phyloP scores from a whole-genome alignment of 2,888 invertebrate species.

The Phragmatobia fuliginosa region DNA sequence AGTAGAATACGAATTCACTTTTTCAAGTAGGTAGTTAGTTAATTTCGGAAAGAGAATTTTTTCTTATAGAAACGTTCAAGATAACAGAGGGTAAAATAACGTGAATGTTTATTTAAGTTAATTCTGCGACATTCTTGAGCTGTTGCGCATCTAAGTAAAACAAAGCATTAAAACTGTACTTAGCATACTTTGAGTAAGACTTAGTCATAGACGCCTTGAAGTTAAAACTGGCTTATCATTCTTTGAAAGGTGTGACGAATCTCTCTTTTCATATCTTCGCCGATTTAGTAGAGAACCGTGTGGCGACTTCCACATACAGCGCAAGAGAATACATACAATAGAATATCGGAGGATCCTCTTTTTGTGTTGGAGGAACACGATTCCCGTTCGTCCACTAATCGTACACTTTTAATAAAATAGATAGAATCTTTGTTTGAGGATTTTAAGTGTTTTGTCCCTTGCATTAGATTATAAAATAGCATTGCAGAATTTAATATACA shows the following conservation, averaged over 20 bases:
- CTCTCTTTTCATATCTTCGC: constrained; percentile 38
- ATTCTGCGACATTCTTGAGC: constrained; percentile 45
- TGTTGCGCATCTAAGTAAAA: constrained; percentile 45
- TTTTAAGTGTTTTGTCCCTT: neutral
- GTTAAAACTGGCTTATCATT: constrained; percentile 27
- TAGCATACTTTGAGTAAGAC: constrained; percentile 51
- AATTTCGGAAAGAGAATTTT: neutral
- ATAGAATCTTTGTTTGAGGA: neutral
- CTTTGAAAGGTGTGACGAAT: constrained; percentile 32
- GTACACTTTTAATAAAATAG: neutral
- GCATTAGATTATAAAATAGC: neutral
- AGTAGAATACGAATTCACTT: neutral
- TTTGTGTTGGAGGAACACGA: too few species aligned
- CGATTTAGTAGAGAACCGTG: constrained; percentile 26
- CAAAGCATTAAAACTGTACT: constrained; percentile 44
- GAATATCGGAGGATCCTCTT: too few species aligned
- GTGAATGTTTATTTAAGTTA: constrained; percentile 9
- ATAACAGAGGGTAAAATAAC: neutral
- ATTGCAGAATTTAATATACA: too few species aligned
- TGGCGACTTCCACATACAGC: too few species aligned
- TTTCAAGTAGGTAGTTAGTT: too few species aligned
- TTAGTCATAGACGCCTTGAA: constrained; percentile 27
- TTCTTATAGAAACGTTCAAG: neutral
- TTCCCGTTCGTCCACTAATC: too few species aligned
- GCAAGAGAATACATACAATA: too few species aligned